Evolutionary conservation across 2,888 invertebrate species (phyloP), one percentile per base, ranked within the genome.

Genomic region (Cheilosia urbana): DNA sequence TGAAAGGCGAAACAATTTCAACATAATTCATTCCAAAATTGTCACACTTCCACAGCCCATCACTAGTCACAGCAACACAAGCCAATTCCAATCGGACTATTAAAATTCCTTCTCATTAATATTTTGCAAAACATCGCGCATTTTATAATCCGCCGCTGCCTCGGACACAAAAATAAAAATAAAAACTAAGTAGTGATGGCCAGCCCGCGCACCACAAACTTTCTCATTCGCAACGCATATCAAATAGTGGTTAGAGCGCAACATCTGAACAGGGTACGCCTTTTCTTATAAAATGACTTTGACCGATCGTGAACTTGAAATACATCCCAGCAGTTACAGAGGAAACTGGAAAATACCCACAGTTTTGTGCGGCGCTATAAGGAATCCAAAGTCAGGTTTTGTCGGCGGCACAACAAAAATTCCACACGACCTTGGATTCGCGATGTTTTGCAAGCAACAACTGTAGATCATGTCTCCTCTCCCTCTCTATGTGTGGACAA

Each of bases 231-330:
- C 66, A 47, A 40, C 37, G 19, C 47, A 34, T 11, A 45, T 7
- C 21, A 45, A 11, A 34, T 15, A 45, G 45, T 19, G 47, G 47
- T 17, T 17, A 47, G 19, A 47, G 47, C 7, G 19, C 17, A 37
- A 37, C 11, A 37, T 37, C 37, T 37, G 37, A 37, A 13, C 37
- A 37, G 13, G 37, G 13, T 37, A 37, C 13, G 37, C 37, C 37
- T 37, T 13, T 37, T 4, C 13, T 37, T 37, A 37, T 37, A 37
- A 13, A 62, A 68, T 15, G 60, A 60, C 55, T 40, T 47, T 63
- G 65, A 76, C 63, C 75, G 84, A 55, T 80, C 60, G 21, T 79
- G 75, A 84, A 80, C 84, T 80, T 84, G 75, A 75, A 79, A 49
- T 42, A 47, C 63, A 60, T 57, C 27, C 4, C 30, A 30, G 21